Evolutionary conservation across 2,888 invertebrate species (phyloP), one percentile per base, ranked within the genome.

Genomic region (Drosophila bunnanda): DNA sequence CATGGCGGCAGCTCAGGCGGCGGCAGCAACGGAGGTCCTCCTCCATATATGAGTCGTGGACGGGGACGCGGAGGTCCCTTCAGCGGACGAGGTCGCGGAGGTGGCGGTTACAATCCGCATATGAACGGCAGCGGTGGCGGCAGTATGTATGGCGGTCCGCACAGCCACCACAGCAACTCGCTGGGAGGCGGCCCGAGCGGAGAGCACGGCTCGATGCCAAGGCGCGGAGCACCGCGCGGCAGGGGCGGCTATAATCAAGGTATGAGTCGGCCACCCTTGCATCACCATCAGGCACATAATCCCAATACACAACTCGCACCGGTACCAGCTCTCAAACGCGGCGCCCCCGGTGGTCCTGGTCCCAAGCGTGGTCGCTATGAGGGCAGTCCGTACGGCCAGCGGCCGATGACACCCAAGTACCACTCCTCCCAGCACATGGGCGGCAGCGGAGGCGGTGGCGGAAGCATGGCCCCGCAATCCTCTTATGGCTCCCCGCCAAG

Each of bases 331-430:
- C 79, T 92, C 34, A 92, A 92, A 81, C 91, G 92, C 32, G 92
- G 92, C 56, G 91, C 92, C 22, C 91, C 91, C 32, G 90, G 90
- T 60, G 92, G 92, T 36, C 92, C 92, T 8, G 92, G 92, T 22
- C 92, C 92, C 12, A 92, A 92, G 70, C 91, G 92, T 46, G 92
- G 92, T 52, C 91, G 92, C 41, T 92, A 92, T 67, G 92, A 92
- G 41, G 91, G 92, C 30, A 91, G 92, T 36, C 92, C 92, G 34
- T 91, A 92, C 69, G 86, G 91, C 38, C 90, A 91, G 69, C 80
- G 92, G 15, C 92, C 92, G 62, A 88, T 92, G 75, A 89, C 90
- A 41, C 92, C 92, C 50, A 92, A 92, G 75, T 92, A 92, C 76
- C 92, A 92, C 67, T 84, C 91, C 54, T 71, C 88, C 53, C 80